phyloP scores from a whole-genome alignment of 2,113 vertebrate species.

The Toxostoma redivivum region DNA sequence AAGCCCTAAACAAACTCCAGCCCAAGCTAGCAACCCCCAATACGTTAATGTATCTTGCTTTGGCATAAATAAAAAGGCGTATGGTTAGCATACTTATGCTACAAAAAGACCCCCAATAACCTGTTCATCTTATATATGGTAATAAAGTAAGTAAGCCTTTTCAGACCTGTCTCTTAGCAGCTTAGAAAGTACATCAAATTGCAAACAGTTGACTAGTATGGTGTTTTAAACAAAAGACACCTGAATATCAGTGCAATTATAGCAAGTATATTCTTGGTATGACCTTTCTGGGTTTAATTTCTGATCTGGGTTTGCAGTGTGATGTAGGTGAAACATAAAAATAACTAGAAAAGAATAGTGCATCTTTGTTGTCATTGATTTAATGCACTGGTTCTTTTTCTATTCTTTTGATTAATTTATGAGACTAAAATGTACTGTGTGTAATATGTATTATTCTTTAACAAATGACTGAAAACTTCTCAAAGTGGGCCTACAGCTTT shows the following conservation, averaged over 20 bases:
- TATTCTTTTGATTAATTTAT: conserved; percentile 27
- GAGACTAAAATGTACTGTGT: neutral
- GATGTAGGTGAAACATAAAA: neutral
- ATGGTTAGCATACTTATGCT: neutral
- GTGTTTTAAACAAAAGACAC: neutral
- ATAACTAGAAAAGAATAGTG: neutral
- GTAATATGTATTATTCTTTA: neutral
- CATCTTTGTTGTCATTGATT: conserved; percentile 5
- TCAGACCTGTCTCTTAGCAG: neutral
- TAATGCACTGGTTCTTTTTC: neutral
- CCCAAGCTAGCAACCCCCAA: neutral
- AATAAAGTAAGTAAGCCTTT: neutral
- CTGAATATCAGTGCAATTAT: neutral
- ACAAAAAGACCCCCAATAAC: neutral
- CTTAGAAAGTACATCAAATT: neutral
- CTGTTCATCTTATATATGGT: neutral
- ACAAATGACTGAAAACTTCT: neutral
- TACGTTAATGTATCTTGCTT: neutral
- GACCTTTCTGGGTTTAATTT: neutral
- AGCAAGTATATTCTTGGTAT: neutral
- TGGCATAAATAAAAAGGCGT: fast-evolving
- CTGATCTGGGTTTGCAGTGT: neutral
- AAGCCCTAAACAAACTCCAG: neutral
- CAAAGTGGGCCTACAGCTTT: neutral
- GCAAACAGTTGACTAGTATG: neutral